Base-by-base conservation (phyloP, 1,140 invertebrate species). In the Copidosoma floridanum region DNA sequence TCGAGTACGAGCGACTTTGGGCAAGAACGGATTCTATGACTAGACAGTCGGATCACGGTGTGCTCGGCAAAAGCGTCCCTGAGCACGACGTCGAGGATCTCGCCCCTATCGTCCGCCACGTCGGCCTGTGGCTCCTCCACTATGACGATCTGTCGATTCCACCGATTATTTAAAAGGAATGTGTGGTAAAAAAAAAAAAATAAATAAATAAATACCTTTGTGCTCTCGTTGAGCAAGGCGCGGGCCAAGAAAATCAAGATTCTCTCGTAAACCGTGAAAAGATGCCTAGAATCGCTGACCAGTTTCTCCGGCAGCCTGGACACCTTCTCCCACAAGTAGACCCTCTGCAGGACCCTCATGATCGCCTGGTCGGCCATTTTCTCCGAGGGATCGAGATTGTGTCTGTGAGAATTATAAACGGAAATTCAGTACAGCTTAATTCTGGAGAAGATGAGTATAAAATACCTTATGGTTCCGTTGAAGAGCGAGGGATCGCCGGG, bases 301-400 rank as follows among this genome's bases (percentile, higher is more conserved):
- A 70, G 50, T 47, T 66, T 66, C 11, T 67, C 29, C 2, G 61
- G 47, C 2, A 70, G 26, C 20, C 53, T 66, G 3, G 63, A 65
- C 2, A 70, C 40, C 46, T 65, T 68, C 50, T 70, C 68, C 68
- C 68, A 70, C 7, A 70, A 24, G 18, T 52, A 62, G 21, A 70
- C 65, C 44, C 51, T 64, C 29, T 70, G 68, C 43, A 70, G 44
- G 0, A 56, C 59, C 8, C 47, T 44, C 43, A 70, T 64, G 2
- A 70, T 11, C 7, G 29, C 43, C 35, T 66, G 58, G 16, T 70
- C 65, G 6, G 57, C 37, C 11, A 44, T 44, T n/a, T 48, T 54
- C 14, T 56, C 47, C 14, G 50, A 53, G 1, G 65, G 65, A 40
- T 70, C 68, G 41, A 70, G 38, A 61, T 70, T 70, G 38, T 68